A percentile compares a stretch with the other conserved stretches of the same genome.
These are phyloP conservation scores for Pseudomyrmex pallidus DNA, from an alignment of 1,140 invertebrate genomes.

Conservation along the genomic window DNA sequence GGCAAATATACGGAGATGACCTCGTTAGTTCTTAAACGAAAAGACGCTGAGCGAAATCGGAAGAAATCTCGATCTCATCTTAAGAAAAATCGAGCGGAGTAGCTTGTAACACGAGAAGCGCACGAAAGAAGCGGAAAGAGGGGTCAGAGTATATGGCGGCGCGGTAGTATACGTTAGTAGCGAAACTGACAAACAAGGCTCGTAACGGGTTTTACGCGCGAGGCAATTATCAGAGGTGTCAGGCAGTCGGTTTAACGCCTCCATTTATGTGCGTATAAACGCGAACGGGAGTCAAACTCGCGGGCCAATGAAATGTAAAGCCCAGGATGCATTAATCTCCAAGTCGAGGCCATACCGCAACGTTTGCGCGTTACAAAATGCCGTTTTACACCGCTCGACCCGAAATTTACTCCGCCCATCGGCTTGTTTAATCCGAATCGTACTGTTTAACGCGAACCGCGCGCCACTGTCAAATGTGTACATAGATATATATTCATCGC, in stretches of 20 bases:
- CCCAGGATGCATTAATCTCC: conserved; percentile 71
- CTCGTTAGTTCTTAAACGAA: conserved; percentile 12
- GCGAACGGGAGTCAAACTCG: conserved; percentile 74
- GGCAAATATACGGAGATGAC: neutral
- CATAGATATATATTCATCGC: neutral
- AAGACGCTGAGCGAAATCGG: conserved; percentile 18
- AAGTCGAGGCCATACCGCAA: conserved; percentile 36
- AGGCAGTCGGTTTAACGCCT: conserved; percentile 83
- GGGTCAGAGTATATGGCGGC: neutral
- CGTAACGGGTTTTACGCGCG: conserved; percentile 82
- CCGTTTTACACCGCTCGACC: conserved; percentile 76
- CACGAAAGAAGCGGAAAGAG: neutral
- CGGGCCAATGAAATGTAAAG: conserved; percentile 74
- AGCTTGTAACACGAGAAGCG: conserved; percentile 22
- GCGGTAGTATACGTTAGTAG: conserved; percentile 62
- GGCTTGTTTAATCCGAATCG: conserved; percentile 60
- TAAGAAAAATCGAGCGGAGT: conserved; percentile 31
- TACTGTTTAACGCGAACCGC: conserved; percentile 61
- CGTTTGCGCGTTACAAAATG: conserved; percentile 78
- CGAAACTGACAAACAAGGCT: conserved; percentile 78
- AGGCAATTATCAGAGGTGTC: conserved; percentile 84
- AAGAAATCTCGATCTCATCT: conserved; percentile 44
- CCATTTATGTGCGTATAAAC: conserved; percentile 80
- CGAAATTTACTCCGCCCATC: conserved; percentile 56
- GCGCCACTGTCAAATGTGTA: conserved; percentile 21